Evolutionary conservation across 2,113 vertebrate species (phyloP), one percentile per base, ranked within the genome.

Genomic region (Notothenia rossii): DNA sequence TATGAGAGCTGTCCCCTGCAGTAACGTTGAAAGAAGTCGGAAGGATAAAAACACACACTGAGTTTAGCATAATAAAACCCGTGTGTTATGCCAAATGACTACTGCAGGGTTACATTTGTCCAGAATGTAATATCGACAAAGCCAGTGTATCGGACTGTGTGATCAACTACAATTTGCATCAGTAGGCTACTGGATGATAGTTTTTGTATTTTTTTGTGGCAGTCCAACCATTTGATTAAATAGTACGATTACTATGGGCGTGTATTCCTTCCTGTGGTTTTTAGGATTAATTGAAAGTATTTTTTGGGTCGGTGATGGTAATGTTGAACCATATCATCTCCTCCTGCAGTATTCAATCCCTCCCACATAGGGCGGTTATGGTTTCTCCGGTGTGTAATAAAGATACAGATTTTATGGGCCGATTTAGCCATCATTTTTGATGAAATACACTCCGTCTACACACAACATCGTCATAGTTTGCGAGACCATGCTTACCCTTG

Each of bases 341-440:
- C 83, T 72, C 49, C 83, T 72, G 76, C 77, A 79, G 73, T 43
- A 49, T 68, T 53, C 81, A 65, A 60, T 83, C 80, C 74, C 85
- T 81, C 79, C 76, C 81, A 81, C 79, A 81, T 36, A 56, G 70
- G 75, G 83, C 75, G 77, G 69, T 29, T 75, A 51, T 72, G 64
- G 11, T 75, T 83, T 58, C 80, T 75, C 66, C 72, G 6, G 53
- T 4, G 53, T 63, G 53, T 65, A 62, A 53, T 65, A 59, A 56
- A 8, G 29, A 51, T 58, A 7, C 33, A 67, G 9, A 25, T 72
- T 7, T 67, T 17, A 7, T 12, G 20, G n/a, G 3, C 48, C 33
- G 15, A 51, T 59, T 75, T 13, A 46, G 45, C 25, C 58, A 25
- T 4, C 0, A 1, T 25, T 36, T 46, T 18, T 25, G 5, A 59